Base-by-base conservation (phyloP, 2,888 invertebrate genomes). In the Xestia xanthographa region DNA sequence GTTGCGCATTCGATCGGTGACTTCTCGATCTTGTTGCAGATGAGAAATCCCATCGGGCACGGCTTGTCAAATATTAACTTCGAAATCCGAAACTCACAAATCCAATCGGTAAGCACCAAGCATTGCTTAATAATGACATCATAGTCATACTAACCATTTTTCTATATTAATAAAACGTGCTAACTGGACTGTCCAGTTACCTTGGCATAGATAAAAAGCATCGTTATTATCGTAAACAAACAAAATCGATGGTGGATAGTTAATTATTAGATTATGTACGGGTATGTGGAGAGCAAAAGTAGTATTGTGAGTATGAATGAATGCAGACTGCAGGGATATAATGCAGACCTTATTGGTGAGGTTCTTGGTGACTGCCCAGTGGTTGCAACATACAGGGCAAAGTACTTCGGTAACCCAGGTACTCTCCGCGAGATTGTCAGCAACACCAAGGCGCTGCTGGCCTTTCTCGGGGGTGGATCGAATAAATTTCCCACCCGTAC, bases 181-280 rank as follows among this genome's bases (percentile, higher is more conserved):
- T 58, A 60, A 48, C 38, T 26, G 56, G 73, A 50, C 43, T 41
- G 66, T 58, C 82, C 66, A 53, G 60, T 76, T 53, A 14, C 84
- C 83, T 84, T 86, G 83, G 75, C 86, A 86, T 69, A 73, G 69
- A 80, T 83, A 58, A 71, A 68, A 69, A 65, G 43, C 66, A 67
- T 29, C 53, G 68, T 53, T 45, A 68, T 53, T 77, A 69, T 75
- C 62, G 68, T 79, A 74, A 83, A 86, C 68, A 80, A 79, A 86
- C 77, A 83, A 56, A 77, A 77, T 76, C 67, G 67, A 80, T 72
- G 72, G 77, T 71, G 56, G 62, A 70, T 45, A 12, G 22, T 22
- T 63, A 58, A 58, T 20, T 58, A 58, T 20, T 58, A 58, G 67
- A 75, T 74, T 60, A 34, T 34, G 5, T 34, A 34, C 34, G 34